phyloP scores from a whole-genome alignment of 2,888 invertebrate genomes.

The Nesidiocoris tenuis region DNA sequence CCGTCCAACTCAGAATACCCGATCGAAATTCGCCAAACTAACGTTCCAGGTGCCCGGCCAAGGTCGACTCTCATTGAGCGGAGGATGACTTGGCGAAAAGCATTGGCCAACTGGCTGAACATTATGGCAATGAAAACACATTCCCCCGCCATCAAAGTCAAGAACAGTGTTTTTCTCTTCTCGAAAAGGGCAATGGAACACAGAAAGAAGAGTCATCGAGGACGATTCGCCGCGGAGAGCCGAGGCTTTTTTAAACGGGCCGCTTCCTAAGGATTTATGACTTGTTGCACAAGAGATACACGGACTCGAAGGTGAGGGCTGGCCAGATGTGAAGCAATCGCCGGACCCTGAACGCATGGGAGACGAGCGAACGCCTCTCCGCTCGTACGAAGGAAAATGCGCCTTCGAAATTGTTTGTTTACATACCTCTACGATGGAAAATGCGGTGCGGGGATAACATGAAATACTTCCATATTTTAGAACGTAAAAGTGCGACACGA shows the following conservation, averaged over 20 bases:
- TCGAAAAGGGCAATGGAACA: neutral
- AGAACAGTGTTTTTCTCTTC: constrained; percentile 7
- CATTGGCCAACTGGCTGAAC: neutral
- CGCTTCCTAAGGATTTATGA: constrained; percentile 24
- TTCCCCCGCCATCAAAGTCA: constrained; percentile 19
- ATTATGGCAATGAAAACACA: neutral
- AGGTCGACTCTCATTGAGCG: neutral
- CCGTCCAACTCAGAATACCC: no score
- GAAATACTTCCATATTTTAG: no score
- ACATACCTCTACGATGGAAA: no score
- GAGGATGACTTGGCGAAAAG: neutral
- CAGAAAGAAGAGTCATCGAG: constrained; percentile 13
- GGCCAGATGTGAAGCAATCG: constrained; percentile 28
- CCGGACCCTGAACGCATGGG: neutral
- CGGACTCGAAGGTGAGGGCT: constrained; percentile 18
- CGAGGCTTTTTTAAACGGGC: constrained; percentile 19
- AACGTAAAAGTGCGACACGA: no score
- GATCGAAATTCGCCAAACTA: no score
- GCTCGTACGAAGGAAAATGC: no score
- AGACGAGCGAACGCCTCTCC: no score
- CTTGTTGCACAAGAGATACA: constrained; percentile 34
- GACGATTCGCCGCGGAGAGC: constrained; percentile 19
- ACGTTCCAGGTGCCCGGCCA: neutral
- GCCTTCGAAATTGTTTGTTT: no score
- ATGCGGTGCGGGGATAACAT: no score